Percentiles rank a stretch among this genome's conserved stretches.
These are phyloP conservation scores for Caenorhabditis sp. DNA, from an alignment of 2,888 invertebrate genomes.

Conservation along the genomic window DNA sequence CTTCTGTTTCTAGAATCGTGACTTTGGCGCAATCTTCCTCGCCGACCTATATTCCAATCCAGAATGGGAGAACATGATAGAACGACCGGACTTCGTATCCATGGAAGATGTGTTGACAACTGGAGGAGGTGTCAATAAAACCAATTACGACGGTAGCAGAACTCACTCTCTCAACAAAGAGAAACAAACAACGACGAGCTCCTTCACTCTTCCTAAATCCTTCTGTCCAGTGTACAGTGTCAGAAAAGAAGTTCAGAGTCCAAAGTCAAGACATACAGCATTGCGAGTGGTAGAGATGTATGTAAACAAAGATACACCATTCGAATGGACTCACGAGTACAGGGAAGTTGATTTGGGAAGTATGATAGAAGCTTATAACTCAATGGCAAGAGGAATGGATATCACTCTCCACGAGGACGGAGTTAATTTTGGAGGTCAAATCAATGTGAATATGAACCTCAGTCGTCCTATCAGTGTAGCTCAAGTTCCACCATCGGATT, in stretches of 20 bases:
- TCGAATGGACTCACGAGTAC: slow-evolving; percentile 69
- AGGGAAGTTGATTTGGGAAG: slow-evolving; percentile 75
- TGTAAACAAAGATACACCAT: slow-evolving; percentile 76
- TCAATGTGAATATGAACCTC: slow-evolving; percentile 86
- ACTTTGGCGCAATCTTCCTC: slow-evolving; percentile 68
- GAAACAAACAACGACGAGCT: slow-evolving; percentile 52
- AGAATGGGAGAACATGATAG: slow-evolving; percentile 75
- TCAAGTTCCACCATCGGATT: slow-evolving; percentile 86
- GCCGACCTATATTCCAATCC: slow-evolving; percentile 73
- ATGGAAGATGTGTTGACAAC: slow-evolving; percentile 74
- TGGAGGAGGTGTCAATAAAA: slow-evolving; percentile 69
- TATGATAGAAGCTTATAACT: slow-evolving; percentile 84
- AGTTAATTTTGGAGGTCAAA: slow-evolving; percentile 84
- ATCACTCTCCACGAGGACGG: slow-evolving; percentile 84
- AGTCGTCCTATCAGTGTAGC: slow-evolving; percentile 86
- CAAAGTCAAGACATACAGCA: slow-evolving; percentile 55
- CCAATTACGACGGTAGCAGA: slow-evolving; percentile 79
- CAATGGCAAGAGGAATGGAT: slow-evolving; percentile 84
- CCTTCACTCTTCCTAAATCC: slow-evolving; percentile 63
- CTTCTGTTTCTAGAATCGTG: slow-evolving; percentile 66
- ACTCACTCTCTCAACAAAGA: slow-evolving; percentile 68
- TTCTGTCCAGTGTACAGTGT: slow-evolving; percentile 61
- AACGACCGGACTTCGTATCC: slow-evolving; percentile 79
- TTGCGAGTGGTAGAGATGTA: slow-evolving; percentile 71
- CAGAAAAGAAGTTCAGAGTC: slow-evolving; percentile 46